Base-by-base conservation (phyloP, 2,113 vertebrate genomes). In the Gnathonemus echidnorhynchus region DNA sequence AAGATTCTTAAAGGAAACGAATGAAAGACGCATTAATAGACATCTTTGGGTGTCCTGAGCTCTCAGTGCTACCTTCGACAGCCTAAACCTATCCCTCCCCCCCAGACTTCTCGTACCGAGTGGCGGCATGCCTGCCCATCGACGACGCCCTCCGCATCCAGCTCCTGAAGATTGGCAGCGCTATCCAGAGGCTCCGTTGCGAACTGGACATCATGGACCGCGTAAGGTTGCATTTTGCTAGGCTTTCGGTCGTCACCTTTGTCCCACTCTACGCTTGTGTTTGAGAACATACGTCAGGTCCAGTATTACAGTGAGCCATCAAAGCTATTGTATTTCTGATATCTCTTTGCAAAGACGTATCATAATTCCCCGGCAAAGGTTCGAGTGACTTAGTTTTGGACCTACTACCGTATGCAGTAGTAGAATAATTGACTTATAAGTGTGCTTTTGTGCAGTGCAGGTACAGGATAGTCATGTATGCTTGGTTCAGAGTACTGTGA, bases 181-280 rank as follows among this genome's bases (percentile, higher is more conserved):
- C 98, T 86, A 97, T 99, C 89, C 98, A 99, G 93, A 96, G 98
- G 85, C 97, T 99, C 0, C 98, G 98, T 74, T 99, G 98, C 91
- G 98, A 99, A 90, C 89, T 99, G 9, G 98, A 99, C 92, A 99
- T 99, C 90, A 99, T 99, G 98, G 98, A 98, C 94, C 97, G 96
- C 94, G 98, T 99, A 94, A 95, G 97, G 35, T 80, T 80, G 6
- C 74, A 35, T 39, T 42, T 80, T 19, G 74, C 4, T 42, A 42
- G 15, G 8, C 74, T 42, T 80, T 35, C 15, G 13, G 2, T 17
- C 10, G 0, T 42, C 74, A 15, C 66, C 66, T 35, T 74, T 35
- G 27, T 5, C 66, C 1, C 4, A 77, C 13, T 77, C 31, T 77
- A 15, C 5, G 19, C 15, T 42, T 39, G 13, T 39, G 31, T 80